These are phyloP conservation scores for Anoplophora glabripennis DNA, from an alignment of 1,140 invertebrate species.

Conservation along the genomic window DNA sequence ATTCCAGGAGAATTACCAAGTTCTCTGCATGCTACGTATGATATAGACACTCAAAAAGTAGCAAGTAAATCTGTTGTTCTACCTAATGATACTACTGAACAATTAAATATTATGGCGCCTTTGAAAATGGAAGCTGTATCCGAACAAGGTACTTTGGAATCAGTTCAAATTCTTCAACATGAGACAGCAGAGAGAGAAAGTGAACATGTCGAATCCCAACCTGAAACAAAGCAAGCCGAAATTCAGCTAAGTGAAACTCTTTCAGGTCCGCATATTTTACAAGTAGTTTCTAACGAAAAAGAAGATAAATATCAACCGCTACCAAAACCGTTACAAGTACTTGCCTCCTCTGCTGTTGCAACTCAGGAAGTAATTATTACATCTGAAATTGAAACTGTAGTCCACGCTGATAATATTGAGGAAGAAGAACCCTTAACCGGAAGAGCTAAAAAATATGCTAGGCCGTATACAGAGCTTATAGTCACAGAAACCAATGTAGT, in stretches of 20 bases:
- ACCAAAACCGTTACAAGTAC: slow-evolving; percentile 46
- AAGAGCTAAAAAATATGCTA: slow-evolving; percentile 54
- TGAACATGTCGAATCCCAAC: slow-evolving; percentile 49
- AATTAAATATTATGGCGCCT: slow-evolving; percentile 45
- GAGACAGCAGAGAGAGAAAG: slow-evolving; percentile 58
- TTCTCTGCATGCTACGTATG: slow-evolving; percentile 47
- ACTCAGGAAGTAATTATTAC: slow-evolving; percentile 53
- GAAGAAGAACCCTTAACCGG: slow-evolving; percentile 46
- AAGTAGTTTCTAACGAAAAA: slow-evolving; percentile 55
- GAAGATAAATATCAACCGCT: slow-evolving; percentile 51
- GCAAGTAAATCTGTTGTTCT: slow-evolving; percentile 53
- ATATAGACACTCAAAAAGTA: slow-evolving; percentile 52
- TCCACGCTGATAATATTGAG: slow-evolving; percentile 49
- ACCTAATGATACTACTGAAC: slow-evolving; percentile 51
- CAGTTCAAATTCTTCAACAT: slow-evolving; percentile 53
- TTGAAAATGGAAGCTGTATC: slow-evolving; percentile 50
- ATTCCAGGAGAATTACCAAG: slow-evolving; percentile 37
- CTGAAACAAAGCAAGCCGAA: slow-evolving; percentile 52
- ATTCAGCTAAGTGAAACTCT: slow-evolving; percentile 53
- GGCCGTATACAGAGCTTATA: slow-evolving; percentile 55
- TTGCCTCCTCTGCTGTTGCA: slow-evolving; percentile 49
- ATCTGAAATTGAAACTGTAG: slow-evolving; percentile 53
- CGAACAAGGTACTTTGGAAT: slow-evolving; percentile 52
- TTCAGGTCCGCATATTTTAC: slow-evolving; percentile 50
- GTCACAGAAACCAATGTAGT: slow-evolving; percentile 55